Base-by-base conservation (phyloP, 1,140 invertebrate species). In the Dysdera silvatica region DNA sequence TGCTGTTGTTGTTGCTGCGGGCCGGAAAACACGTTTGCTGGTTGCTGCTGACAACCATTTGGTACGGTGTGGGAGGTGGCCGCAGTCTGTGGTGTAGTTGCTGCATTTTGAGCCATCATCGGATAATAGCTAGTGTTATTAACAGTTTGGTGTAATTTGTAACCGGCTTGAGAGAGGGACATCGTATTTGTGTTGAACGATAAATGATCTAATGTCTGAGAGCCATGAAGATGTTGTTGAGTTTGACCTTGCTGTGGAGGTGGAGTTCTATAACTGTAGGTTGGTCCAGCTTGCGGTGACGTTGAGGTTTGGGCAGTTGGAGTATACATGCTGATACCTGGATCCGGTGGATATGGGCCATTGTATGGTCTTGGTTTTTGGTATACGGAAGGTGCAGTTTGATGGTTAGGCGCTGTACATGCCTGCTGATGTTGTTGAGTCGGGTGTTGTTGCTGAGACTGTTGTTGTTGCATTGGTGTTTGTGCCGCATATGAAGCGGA, bases 221-320 rank as follows among this genome's bases (percentile, higher is more conserved):
- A n/a, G n/a, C n/a, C n/a, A n/a, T n/a, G n/a, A n/a, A n/a, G n/a
- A n/a, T n/a, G n/a, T n/a, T 49, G 48, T 28, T 62, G 61, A 14
- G 54, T 33, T 20, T 60, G 63, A 14, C 28, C 43, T 14, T 65
- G 58, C 3, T 49, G 56, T 31, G 51, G 49, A 1, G 61, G 58
- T 10, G 61, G 63, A 14, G 56, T 59, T 18, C 63, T 59, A 23
- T 60, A 60, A n/a, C 63, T 60, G 31, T 43, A 65, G 23, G 63
- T 56, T 29, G 63, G 57, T 12, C 49, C 56, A 41, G 45, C 51
- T 12, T 31, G 40, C 2, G 63, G 63, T 5, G 63, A 60, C 6
- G 63, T 49, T 2, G 53, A 56, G n/a, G 40, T 33, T 18, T 48
- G 63, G 2, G 49, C 49, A 20, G 32, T 24, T 29, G 56, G 57